phyloP scores from a whole-genome alignment of 2,888 invertebrate genomes.

The Furcula furcula region DNA sequence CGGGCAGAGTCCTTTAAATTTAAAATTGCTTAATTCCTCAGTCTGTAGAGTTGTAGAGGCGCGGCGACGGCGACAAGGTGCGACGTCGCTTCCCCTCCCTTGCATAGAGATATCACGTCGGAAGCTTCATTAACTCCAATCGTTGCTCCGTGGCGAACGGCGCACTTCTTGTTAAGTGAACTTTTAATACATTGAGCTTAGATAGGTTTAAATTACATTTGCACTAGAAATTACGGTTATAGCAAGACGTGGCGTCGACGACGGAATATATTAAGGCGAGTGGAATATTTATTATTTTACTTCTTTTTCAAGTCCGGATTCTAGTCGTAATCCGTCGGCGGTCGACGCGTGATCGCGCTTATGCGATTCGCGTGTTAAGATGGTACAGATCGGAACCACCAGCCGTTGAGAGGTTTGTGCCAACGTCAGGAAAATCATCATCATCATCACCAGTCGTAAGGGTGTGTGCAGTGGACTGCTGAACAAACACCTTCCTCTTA shows the following conservation, averaged over 20 bases:
- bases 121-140: conserved; percentile 34
- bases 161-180: conserved; percentile 18
- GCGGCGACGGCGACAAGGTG: background rate
- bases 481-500: too few species aligned
- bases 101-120: conserved; percentile 24
- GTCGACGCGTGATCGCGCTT: too few species aligned
- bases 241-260: background rate
- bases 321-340: too few species aligned
- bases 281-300: background rate
- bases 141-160: conserved; percentile 24
- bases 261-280: background rate
- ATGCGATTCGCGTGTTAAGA: too few species aligned
- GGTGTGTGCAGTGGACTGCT: too few species aligned
- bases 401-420: too few species aligned
- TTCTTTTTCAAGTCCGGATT: too few species aligned
- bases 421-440: too few species aligned
- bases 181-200: conserved; percentile 20
- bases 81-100: conserved; percentile 5
- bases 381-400: too few species aligned
- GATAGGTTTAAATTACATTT: conserved; percentile 7
- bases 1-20: too few species aligned
- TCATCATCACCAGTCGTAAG: too few species aligned
- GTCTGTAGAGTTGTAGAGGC: conserved; percentile 20
- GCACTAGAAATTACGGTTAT: conserved; percentile 5
- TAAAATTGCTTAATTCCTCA: conserved; percentile 50